A percentile compares a stretch with the other conserved stretches of the same genome.
Conservation (phyloP, 2,888 invertebrate species). For the Alentia gelatinosa region DNA sequence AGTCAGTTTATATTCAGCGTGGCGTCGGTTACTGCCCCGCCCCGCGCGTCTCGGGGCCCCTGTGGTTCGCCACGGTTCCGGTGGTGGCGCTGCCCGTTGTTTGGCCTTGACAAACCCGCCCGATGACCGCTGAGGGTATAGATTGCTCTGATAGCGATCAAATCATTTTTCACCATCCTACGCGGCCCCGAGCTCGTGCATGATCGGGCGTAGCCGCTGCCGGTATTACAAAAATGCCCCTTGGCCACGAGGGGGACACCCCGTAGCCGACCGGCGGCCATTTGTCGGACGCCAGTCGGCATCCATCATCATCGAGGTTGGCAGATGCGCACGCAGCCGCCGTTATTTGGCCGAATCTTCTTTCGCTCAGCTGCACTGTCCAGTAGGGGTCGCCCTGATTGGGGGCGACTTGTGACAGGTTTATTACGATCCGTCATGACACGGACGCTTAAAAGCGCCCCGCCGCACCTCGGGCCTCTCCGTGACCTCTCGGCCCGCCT, state of each 20-base stretch:
- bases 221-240: constrained; percentile 39
- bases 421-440: constrained; percentile 54
- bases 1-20: neutral
- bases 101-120: constrained; percentile 36
- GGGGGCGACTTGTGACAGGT: constrained; percentile 54
- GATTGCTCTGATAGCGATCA: constrained; percentile 49
- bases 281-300: constrained; percentile 43
- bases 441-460: constrained; percentile 47
- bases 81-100: neutral
- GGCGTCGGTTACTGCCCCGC: neutral
- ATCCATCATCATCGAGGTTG: constrained; percentile 51
- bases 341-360: constrained; percentile 46
- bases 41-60: neutral
- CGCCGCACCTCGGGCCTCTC: constrained; percentile 30
- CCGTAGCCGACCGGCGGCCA: constrained; percentile 4
- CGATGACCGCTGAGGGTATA: constrained; percentile 41
- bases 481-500: constrained; percentile 44
- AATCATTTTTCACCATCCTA: constrained; percentile 51
- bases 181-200: constrained; percentile 23
- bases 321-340: constrained; percentile 35
- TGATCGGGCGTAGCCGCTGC: constrained; percentile 28
- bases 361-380: constrained; percentile 45
- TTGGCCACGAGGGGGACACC: constrained; percentile 4
- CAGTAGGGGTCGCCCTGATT: constrained; percentile 15
- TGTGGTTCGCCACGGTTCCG: neutral